Base-by-base conservation (phyloP, 2,888 invertebrate species). In the Pycnomerus fuliginosus region DNA sequence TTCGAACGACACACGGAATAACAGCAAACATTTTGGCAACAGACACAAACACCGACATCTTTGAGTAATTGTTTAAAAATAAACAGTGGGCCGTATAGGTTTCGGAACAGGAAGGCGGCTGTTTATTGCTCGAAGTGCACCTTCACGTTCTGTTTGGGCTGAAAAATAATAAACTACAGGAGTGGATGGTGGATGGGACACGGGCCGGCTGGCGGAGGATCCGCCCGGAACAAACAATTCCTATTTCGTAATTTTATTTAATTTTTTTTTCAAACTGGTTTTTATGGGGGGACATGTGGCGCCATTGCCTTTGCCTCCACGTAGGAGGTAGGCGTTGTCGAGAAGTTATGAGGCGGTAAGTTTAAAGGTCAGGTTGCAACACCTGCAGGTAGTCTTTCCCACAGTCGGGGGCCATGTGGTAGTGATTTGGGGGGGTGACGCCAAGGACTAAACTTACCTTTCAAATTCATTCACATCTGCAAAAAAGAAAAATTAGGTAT, bases 81-180 rank as follows among this genome's bases (percentile, higher is more conserved):
- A 41, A 46, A 37, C 35, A 39, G 23, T 27, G 11, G 7, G 36
- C 40, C 36, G 34, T 7, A 48, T 37, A 40, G 32, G 40, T 36
- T 44, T 33, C 29, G 38, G 38, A 45, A 45, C 45, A 44, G 49
- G 49, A 49, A 44, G 44, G 36, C 33, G 30, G 44, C 42, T 49
- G 45, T 49, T 49, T 49, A 49, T 49, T 49, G 44, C 31, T 38
- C 27, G 38, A 42, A 42, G 49, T 49, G 44, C 31, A 42, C 44
- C 38, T 49, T 49, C 52, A 52, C 53, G 54, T 44, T 56, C 55
- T 58, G 56, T 59, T 63, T 62, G 56, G 54, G 57, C 59, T 61
- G 61, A 61, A 61, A 64, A 66, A 64, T 62, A 64, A 65, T 62
- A 61, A 64, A 32, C 44, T 47, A 54, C 49, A 42, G 46, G 51